Evolutionary conservation across 2,888 invertebrate species (phyloP).

Genomic region (Pollenia amentaria): DNA sequence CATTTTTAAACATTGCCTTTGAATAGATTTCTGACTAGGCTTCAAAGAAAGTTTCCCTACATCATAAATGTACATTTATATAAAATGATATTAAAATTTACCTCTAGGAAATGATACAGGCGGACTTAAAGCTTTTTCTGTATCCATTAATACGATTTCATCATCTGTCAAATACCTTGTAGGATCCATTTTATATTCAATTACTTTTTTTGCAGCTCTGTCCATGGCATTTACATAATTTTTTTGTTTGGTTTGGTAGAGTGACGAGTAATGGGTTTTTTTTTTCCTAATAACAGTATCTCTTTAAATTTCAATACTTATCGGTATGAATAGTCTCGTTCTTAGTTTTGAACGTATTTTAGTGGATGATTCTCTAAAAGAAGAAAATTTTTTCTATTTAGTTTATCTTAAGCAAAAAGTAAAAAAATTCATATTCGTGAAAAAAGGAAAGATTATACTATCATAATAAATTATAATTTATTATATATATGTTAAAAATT

Average conservation of each 20-base stretch:
- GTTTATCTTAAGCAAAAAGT: too few species aligned
- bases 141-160: not conserved
- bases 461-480: too few species aligned
- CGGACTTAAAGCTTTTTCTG: not conserved
- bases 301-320: constrained; percentile 18
- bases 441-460: too few species aligned
- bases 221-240: not conserved
- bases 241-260: not conserved
- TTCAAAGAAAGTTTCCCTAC: too few species aligned
- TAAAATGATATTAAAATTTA: constrained; percentile 7
- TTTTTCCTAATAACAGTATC: not conserved
- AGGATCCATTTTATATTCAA: not conserved
- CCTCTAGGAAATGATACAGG: not conserved
- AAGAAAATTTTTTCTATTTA: not conserved
- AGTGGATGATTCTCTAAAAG: constrained; percentile 62
- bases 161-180: not conserved
- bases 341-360: constrained; percentile 39
- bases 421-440: too few species aligned
- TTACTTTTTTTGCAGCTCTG: not conserved
- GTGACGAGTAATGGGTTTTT: not conserved
- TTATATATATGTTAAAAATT: too few species aligned
- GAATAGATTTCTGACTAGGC: too few species aligned
- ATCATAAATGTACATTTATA: not conserved
- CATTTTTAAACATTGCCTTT: too few species aligned
- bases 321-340: constrained; percentile 62